Base-by-base conservation (phyloP, 2,797 vertebrate genomes). In the Ptychadena robeensis region DNA sequence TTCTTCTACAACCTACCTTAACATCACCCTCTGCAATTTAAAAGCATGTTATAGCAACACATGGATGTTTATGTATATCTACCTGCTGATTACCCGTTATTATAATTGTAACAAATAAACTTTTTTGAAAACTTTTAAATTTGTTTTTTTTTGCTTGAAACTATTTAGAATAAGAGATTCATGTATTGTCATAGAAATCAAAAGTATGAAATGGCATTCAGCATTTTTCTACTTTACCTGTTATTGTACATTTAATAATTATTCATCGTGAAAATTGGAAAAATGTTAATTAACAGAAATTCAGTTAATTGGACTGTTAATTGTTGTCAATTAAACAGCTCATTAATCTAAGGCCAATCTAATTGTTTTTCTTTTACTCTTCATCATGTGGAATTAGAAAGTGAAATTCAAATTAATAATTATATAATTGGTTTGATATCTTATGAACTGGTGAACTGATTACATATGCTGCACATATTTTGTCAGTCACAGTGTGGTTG, bases 261-360 rank as follows among this genome's bases (percentile, higher is more conserved):
- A 84, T 80, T 74, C 71, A 37, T 59, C 68, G 71, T 69, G 48
- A 59, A 84, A 80, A 84, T 69, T 80, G 53, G 48, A 80, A 80
- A 84, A 85, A 85, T 80, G 70, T 75, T 85, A 85, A 85, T 85
- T 80, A 85, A 80, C 82, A 48, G 80, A 75, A 85, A 85, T 80
- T 85, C 66, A 75, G 71, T 65, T 85, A 85, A 85, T 85, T 85
- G 77, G 82, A 85, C 77, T 85, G 78, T 85, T 85, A 85, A 85
- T 85, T 85, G 82, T 80, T 85, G 65, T 85, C 82, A 85, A 85
- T 85, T 85, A 85, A 85, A 76, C 82, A 85, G 82, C 78, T 80
- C 82, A 80, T 85, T 85, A 85, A 85, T 85, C 82, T 85, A 85
- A 85, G 82, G 82, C 78, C 82, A 85, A 85, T 69, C 48, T 85